These are phyloP conservation scores for Corella eumyota DNA, from an alignment of 23 tunicate species.

Conservation along the genomic window DNA sequence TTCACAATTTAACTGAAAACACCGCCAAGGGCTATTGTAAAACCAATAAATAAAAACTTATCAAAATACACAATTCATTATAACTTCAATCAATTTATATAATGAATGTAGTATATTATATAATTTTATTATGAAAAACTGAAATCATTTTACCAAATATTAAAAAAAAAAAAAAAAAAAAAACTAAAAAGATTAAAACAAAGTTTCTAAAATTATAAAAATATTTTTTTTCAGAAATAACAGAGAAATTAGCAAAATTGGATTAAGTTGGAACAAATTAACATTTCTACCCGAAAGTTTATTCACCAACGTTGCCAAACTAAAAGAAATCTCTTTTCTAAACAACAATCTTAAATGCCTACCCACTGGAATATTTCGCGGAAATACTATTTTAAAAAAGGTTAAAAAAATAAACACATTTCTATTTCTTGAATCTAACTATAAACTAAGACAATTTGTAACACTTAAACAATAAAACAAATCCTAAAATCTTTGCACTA, in stretches of 20 bases:
- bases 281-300: slow-evolving; percentile 30
- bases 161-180: not conserved
- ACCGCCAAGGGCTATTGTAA: no score
- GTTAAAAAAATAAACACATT: no score
- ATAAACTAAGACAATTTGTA: no score
- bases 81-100: no score
- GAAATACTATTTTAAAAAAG: slow-evolving; percentile 8
- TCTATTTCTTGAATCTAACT: no score
- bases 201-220: no score
- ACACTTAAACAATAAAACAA: not conserved
- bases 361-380: slow-evolving; percentile 24
- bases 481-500: no score
- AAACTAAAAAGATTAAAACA: not conserved
- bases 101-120: no score
- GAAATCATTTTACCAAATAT: not conserved
- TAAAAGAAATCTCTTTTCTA: slow-evolving; percentile 14
- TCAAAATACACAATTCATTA: no score
- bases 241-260: slow-evolving; percentile 24
- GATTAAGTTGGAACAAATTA: slow-evolving; percentile 59
- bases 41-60: no score
- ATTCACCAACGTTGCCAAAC: slow-evolving; percentile 15
- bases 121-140: no score
- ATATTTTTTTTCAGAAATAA: slow-evolving; percentile 60
- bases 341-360: slow-evolving; percentile 51
- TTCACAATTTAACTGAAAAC: no score